A percentile compares a stretch with the other conserved stretches of the same genome.
Conservation (phyloP, 2,888 invertebrate species). For the Cacoxenus indagator region DNA sequence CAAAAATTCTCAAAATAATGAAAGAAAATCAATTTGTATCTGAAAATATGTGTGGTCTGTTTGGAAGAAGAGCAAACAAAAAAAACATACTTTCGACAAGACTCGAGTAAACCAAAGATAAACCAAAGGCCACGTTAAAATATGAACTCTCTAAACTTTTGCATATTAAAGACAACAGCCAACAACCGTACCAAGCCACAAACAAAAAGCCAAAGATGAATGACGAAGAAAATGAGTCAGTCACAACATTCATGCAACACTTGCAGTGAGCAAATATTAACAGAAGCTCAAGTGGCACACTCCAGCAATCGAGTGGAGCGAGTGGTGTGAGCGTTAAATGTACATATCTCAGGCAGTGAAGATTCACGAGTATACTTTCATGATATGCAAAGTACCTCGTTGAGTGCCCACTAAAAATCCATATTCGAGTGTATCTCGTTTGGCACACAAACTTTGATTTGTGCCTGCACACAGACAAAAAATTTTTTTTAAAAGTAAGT, state of each 20-base stretch:
- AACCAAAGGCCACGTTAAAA: neutral
- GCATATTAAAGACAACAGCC: no score
- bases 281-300: constrained; percentile 34
- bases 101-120: neutral
- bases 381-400: constrained; percentile 4
- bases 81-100: neutral
- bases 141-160: constrained; percentile 11
- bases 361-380: neutral
- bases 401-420: constrained; percentile 13
- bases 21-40: no score
- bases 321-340: neutral
- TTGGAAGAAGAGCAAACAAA: neutral
- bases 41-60: neutral
- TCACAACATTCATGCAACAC: constrained; percentile 19
- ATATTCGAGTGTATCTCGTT: no score
- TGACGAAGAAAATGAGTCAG: neutral
- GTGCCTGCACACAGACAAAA: no score
- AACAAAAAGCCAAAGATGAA: neutral
- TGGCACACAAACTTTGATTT: no score
- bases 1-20: no score
- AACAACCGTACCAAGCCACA: no score
- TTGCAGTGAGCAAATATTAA: constrained; percentile 24
- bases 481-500: no score
- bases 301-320: neutral
- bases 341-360: neutral